phyloP scores from a whole-genome alignment of 1,140 invertebrate genomes.

The Pentalonia nigronervosa region DNA sequence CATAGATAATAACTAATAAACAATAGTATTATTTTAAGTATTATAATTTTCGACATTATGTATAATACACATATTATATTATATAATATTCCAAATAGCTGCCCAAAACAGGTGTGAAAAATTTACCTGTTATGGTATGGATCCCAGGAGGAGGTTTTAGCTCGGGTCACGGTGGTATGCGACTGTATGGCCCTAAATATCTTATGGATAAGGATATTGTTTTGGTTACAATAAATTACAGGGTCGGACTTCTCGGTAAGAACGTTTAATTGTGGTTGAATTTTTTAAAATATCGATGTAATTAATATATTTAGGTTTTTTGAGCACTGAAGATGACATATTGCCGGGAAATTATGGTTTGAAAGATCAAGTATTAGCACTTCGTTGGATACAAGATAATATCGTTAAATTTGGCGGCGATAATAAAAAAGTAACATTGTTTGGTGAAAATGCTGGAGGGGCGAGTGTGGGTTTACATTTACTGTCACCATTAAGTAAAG shows the following conservation, averaged over 20 bases:
- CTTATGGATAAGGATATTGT: slow-evolving; percentile 69
- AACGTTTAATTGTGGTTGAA: not conserved
- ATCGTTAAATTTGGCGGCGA: slow-evolving; percentile 70
- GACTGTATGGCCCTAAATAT: slow-evolving; percentile 65
- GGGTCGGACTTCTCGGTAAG: slow-evolving; percentile 67
- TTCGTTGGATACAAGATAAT: slow-evolving; percentile 72
- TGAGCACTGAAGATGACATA: slow-evolving; percentile 61
- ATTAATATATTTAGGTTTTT: slow-evolving; percentile 61
- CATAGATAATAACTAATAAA: not conserved
- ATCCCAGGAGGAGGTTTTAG: slow-evolving; percentile 67
- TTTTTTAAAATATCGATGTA: not conserved
- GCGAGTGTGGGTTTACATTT: slow-evolving; percentile 65
- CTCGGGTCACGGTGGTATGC: slow-evolving; percentile 63
- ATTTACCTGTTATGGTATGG: slow-evolving; percentile 66
- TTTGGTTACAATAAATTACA: slow-evolving; percentile 69
- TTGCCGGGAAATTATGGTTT: slow-evolving; percentile 64
- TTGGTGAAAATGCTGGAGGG: slow-evolving; percentile 69
- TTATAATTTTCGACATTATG: not conserved
- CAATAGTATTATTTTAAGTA: not conserved
- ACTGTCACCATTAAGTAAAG: slow-evolving; percentile 42
- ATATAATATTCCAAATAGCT: not conserved
- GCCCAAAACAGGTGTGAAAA: slow-evolving; percentile 41
- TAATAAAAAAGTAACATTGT: slow-evolving; percentile 67
- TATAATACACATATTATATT: too few species aligned
- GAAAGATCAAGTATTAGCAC: slow-evolving; percentile 69